Base-by-base conservation (phyloP, 2,797 vertebrate genomes). In the Channa striata region DNA sequence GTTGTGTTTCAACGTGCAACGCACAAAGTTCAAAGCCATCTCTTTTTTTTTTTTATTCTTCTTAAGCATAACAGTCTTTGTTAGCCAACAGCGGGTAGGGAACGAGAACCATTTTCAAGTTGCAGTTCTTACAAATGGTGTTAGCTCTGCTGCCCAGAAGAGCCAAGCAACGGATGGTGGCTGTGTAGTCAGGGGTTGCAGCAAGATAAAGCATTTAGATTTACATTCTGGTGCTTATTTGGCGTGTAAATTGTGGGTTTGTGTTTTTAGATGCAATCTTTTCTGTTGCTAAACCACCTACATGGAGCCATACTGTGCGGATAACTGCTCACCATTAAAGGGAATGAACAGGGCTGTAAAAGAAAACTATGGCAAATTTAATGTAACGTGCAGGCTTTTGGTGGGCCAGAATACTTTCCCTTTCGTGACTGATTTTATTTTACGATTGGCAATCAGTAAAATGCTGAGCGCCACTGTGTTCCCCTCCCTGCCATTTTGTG, bases 401-500 rank as follows among this genome's bases (percentile, higher is more conserved):
- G 76, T 74, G 82, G 77, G 78, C 84, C 85, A 85, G 75, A 74
- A 87, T 68, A 75, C 93, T 93, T 88, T 89, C 92, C 90, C 64
- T 96, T 97, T 96, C 95, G 95, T 92, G 93, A 90, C 94, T 90
- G 80, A 87, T 89, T 92, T 93, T 95, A 88, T 91, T 96, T 96
- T 95, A 96, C 93, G 94, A 95, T 96, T 92, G 93, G 92, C 93
- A 95, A 93, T 96, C 94, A 94, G 90, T 87, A 91, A 95, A 96
- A 94, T 90, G 89, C 92, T 79, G 88, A 89, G 90, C 91, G 93
- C 93, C 90, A 93, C 92, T 81, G 91, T 92, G 93, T 93, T 93
- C 93, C 91, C 93, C 92, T 93, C 94, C 86, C 92, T 95, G 91
- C 86, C 92, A 94, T 95, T 93, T 87, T 92, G 87, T 85, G 80